Evolutionary conservation across 1,140 invertebrate genomes (phyloP), one percentile per base, ranked within the genome.

Genomic region (Bemisia tabaci): DNA sequence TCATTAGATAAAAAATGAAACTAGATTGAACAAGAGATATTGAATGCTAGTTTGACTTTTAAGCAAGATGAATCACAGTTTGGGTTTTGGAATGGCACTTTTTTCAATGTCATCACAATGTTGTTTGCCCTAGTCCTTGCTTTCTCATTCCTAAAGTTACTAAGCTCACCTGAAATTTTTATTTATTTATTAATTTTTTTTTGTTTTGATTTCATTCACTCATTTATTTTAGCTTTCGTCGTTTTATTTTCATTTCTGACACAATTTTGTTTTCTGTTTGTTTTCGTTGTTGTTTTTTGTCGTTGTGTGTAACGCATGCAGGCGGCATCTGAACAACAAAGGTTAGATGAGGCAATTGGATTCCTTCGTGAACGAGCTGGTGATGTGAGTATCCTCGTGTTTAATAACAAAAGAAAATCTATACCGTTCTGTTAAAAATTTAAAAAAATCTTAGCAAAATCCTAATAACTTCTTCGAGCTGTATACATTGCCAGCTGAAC

Each of bases 261-360:
- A n/a, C n/a, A n/a, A 65, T 72, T 74, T 71, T 67, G 67, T 75
- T 73, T 72, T 70, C 58, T 69, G 62, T 72, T 67, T 69, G 60
- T 68, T 70, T 71, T 74, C 68, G 76, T 75, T 74, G 73, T 73
- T 48, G 33, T 48, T 48, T 48, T 48, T 48, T 48, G 33, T 48
- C 5, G 33, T 48, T 48, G 33, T 48, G 33, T 48, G 33, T 48
- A 48, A 48, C 33, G 33, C 33, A 48, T 48, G 33, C 33, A 48
- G 33, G 75, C 85, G 71, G 82, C 81, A 77, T 85, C 87, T 73
- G 88, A 90, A 80, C 86, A 88, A 78, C 84, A 91, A 77, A 85
- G 88, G 77, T 83, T 92, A 76, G 90, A 93, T 81, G 90, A 92
- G 82, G 90, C 91, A 71, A 92, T 94, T 81, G 89, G 89, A 75